Conservation (phyloP, 2,113 vertebrate species). For the Pelecanus crispus region DNA sequence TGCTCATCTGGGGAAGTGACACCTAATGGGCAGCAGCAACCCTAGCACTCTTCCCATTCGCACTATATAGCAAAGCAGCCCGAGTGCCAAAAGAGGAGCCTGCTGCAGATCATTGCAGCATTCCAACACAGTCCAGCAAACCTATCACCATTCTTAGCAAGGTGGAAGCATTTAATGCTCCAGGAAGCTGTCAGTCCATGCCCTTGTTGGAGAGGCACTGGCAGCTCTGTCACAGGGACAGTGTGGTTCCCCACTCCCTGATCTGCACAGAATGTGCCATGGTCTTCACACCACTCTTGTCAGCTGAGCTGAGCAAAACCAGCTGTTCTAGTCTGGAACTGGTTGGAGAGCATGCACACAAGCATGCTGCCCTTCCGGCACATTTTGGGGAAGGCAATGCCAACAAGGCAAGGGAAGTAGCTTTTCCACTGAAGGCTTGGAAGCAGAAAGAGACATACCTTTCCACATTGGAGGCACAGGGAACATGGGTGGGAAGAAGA, state of each 20-base stretch:
- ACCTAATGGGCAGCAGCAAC: not conserved
- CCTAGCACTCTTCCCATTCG: not conserved
- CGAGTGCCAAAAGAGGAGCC: not conserved
- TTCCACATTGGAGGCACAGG: not conserved
- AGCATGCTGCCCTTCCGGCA: not conserved
- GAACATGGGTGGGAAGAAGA: not conserved
- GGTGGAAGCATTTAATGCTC: not conserved
- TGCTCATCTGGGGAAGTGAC: not conserved
- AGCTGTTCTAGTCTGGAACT: not conserved
- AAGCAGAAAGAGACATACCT: not conserved
- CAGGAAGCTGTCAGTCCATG: not conserved
- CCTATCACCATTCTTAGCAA: not conserved
- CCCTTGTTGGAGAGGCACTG: not conserved
- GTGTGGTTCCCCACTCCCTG: not conserved
- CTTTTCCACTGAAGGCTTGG: not conserved
- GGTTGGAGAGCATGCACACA: fast-evolving
- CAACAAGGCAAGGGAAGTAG: not conserved
- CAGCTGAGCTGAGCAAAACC: not conserved
- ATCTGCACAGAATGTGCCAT: not conserved
- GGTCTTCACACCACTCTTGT: not conserved
- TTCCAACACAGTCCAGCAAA: not conserved
- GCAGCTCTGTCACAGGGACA: not conserved
- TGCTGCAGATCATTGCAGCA: not conserved
- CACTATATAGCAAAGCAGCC: not conserved
- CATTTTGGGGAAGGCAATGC: not conserved